A percentile compares a stretch with the other conserved stretches of the same genome.
Evolutionary conservation across 1,140 invertebrate genomes (phyloP).

Genomic region (Eciton burchellii): DNA sequence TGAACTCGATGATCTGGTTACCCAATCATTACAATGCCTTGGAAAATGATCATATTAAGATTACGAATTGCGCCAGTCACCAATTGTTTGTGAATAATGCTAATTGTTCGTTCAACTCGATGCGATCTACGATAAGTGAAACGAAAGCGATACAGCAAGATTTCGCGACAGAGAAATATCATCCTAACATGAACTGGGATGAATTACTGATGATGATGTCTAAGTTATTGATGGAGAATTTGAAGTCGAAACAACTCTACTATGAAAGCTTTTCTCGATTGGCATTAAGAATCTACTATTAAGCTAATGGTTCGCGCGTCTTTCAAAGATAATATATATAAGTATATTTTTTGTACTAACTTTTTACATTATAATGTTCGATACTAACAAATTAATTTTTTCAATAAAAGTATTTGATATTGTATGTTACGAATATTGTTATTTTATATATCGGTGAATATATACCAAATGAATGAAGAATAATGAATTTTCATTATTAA

Average conservation of each 20-base stretch:
- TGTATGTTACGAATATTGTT: conserved; percentile 11
- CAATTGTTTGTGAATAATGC: conserved; percentile 48
- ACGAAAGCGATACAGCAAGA: conserved; percentile 60
- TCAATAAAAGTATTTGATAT: conserved; percentile 64
- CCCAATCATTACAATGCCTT: conserved; percentile 78
- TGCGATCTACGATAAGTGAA: conserved; percentile 26
- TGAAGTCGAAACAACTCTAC: conserved; percentile 77
- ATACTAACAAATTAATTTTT: conserved; percentile 65
- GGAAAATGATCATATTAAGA: conserved; percentile 61
- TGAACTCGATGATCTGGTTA: conserved; percentile 84
- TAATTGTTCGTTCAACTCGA: conserved; percentile 50
- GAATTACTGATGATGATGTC: conserved; percentile 73
- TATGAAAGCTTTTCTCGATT: conserved; percentile 75
- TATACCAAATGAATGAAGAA: neutral
- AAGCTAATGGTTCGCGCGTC: conserved; percentile 14
- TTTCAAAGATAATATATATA: conserved; percentile 53
- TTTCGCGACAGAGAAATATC: conserved; percentile 22
- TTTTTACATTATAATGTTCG: conserved; percentile 48
- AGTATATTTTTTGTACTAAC: conserved; percentile 83
- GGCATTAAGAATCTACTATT: conserved; percentile 65
- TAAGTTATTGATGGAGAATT: conserved; percentile 73
- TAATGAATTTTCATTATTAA: neutral
- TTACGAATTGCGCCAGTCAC: conserved; percentile 46
- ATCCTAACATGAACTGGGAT: conserved; percentile 74
- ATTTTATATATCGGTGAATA: conserved; percentile 3